These are phyloP conservation scores for Gymnosoma rotundatum DNA, from an alignment of 2,888 invertebrate species.

Conservation along the genomic window DNA sequence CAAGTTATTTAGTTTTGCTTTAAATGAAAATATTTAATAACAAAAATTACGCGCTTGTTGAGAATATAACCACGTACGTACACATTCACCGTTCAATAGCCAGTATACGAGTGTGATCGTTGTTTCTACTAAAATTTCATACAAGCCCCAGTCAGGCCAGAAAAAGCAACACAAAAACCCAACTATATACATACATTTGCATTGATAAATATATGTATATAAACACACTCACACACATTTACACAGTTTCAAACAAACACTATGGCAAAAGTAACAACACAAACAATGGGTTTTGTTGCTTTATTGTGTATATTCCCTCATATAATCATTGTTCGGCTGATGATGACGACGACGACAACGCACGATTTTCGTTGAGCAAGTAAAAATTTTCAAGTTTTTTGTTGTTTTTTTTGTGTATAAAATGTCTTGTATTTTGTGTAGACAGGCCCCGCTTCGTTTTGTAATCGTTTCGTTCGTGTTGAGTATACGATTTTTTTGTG, in stretches of 20 bases:
- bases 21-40: slow-evolving; percentile 24
- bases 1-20: not conserved
- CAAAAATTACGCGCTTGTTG: slow-evolving; percentile 53
- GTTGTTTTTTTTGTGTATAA: slow-evolving; percentile 46
- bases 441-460: slow-evolving; percentile 78
- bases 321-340: slow-evolving; percentile 17
- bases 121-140: slow-evolving; percentile 74
- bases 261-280: slow-evolving; percentile 53
- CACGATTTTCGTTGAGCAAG: slow-evolving; percentile 53
- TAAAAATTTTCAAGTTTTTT: slow-evolving; percentile 56
- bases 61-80: slow-evolving; percentile 56
- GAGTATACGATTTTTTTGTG: slow-evolving; percentile 42
- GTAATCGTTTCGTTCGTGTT: slow-evolving; percentile 59
- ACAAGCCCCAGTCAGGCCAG: slow-evolving; percentile 65
- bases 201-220: not conserved
- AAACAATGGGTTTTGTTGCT: slow-evolving; percentile 43
- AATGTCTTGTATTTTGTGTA: slow-evolving; percentile 48
- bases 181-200: slow-evolving; percentile 34
- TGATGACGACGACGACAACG: slow-evolving; percentile 29
- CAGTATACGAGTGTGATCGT: slow-evolving; percentile 81
- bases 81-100: slow-evolving; percentile 67
- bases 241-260: slow-evolving; percentile 28
- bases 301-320: slow-evolving; percentile 30
- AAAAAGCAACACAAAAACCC: slow-evolving; percentile 71
- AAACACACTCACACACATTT: slow-evolving; percentile 5